These are phyloP conservation scores for Siniperca knerii DNA, from an alignment of 2,113 vertebrate genomes.

Conservation along the genomic window DNA sequence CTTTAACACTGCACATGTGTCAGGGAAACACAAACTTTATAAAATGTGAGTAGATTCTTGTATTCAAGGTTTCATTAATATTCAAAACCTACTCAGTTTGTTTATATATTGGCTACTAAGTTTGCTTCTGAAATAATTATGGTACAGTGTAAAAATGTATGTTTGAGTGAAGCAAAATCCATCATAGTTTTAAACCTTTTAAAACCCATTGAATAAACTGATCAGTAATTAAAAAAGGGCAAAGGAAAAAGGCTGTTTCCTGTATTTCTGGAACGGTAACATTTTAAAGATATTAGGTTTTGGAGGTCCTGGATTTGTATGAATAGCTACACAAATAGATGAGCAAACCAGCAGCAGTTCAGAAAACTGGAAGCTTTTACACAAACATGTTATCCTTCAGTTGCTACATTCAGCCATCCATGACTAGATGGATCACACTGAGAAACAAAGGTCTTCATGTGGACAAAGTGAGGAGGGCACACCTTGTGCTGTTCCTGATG, in stretches of 20 bases:
- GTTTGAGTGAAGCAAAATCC: neutral
- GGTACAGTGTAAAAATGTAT: neutral
- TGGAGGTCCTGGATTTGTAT: conserved; percentile 1
- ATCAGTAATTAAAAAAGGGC: neutral
- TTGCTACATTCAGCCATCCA: conserved; percentile 23
- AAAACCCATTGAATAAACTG: neutral
- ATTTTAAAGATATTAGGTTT: conserved; percentile 1
- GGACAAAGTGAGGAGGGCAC: conserved; percentile 52
- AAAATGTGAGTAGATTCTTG: neutral
- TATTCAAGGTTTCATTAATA: neutral
- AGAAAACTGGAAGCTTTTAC: conserved; percentile 47
- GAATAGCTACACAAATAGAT: conserved; percentile 6
- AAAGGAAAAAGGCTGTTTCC: neutral
- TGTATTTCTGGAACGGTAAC: neutral
- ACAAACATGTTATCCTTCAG: conserved; percentile 50
- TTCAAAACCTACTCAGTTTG: neutral
- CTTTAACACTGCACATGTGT: neutral
- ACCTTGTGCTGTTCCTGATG: conserved; percentile 17
- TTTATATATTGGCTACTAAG: neutral
- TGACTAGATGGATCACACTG: conserved; percentile 49
- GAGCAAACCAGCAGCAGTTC: conserved; percentile 18
- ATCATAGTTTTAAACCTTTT: neutral
- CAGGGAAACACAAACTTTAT: neutral
- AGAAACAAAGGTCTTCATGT: conserved; percentile 47
- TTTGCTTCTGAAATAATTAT: neutral